Evolutionary conservation across 2,888 invertebrate genomes (phyloP), one percentile per base, ranked within the genome.

Genomic region (Latrodectus elegans): DNA sequence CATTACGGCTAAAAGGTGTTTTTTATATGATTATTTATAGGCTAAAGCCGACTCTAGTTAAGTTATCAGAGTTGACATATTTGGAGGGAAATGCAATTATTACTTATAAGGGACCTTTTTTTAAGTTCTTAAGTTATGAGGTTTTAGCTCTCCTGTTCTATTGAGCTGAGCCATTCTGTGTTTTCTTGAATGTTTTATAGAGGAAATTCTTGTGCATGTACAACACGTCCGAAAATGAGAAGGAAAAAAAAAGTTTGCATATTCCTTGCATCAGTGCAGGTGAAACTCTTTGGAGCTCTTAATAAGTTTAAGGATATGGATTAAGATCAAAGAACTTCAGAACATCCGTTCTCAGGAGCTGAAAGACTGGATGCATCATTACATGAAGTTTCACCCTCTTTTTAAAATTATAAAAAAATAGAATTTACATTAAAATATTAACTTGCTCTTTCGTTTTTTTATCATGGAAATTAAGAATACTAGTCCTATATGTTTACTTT

Each of bases 41-140:
- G 17, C 72, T 70, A 84, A 84, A 77, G 72, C 76, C 71, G 73
- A 65, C 60, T 78, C 84, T 84, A 84, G 84, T 84, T 84, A 84
- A 84, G 84, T 78, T 84, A 84, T 84, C 84, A 84, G 84, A 84
- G 65, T 73, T 84, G 84, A 84, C 84, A 84, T 84, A 84, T 78
- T 84, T 78, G 77, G 77, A 84, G 78, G 84, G 84, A 73, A 72
- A 71, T 72, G 77, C 78, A 78, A 84, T 78, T 78, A 78, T 78
- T 72, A 38, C 71, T n/a, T 51, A 15, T 52, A 70, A 77, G 71
- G 52, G 67, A 72, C 78, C 60, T 60, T 74, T 26, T 60, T 22
- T 76, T 68, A 67, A 71, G 22, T 14, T 22, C 52, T 75, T 78
- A 84, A 84, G 78, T 72, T 84, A 84, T 84, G 84, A 84, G 84